Base-by-base conservation (phyloP, 2,888 invertebrate species). In the Drosophila aldrichi region DNA sequence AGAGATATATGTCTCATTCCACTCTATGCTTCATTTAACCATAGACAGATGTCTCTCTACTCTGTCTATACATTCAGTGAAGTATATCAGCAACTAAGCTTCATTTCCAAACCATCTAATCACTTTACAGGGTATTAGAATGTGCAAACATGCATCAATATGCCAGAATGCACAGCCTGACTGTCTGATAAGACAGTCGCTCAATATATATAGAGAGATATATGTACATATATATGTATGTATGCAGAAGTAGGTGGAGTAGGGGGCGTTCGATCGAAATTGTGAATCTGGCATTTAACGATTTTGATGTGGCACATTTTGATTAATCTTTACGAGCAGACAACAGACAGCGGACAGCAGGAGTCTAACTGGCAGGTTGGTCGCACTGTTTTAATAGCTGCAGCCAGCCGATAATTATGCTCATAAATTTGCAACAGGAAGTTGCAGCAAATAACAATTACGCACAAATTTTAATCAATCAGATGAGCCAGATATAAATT, bases 291-390 rank as follows among this genome's bases (percentile, higher is more conserved):
- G 49, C 70, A 63, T 61, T 57, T 66, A 70, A 70, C 65, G 70
- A 48, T 49, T 86, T 76, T 32, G 36, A 66, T 87, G 80, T 85
- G 82, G 60, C 72, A 64, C 70, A 76, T 70, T 73, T 70, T 82
- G 88, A 83, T 85, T 79, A 88, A 83, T 85, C 75, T 88, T 57
- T 43, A 46, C 64, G 59, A 22, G 38, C 38, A 20, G 38, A 29
- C 38, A 20, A 32, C 29, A 7, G 36, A 12, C 64, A 29, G 10
- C 48, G n/a, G n/a, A n/a, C 48, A 43, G 5, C 43, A 25, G 46
- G 9, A 16, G n/a, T 22, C 22, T 2, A 25, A 2, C 40, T 8
- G 36, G 16, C 64, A 59, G 29, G 34, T 29, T 20, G 49, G 3
- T 20, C 41, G 70, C 62, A 67, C 79, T 61, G 54, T 67, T 78